Conservation (phyloP, 2,888 invertebrate species). For the Vannuccia rotundouncinata region DNA sequence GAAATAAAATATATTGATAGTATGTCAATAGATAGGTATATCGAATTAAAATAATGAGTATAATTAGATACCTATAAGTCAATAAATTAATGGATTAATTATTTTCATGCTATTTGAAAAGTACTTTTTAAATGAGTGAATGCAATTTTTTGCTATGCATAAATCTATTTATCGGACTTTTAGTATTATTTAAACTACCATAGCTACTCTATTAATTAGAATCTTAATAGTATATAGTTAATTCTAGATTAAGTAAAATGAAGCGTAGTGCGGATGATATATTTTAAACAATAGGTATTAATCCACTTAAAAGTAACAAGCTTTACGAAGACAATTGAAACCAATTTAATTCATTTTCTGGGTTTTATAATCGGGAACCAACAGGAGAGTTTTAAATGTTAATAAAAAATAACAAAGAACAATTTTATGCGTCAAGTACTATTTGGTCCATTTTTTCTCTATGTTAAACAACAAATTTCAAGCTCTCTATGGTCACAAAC, state of each 20-base stretch:
- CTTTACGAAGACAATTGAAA: background rate
- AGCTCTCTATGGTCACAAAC: background rate
- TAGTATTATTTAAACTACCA: background rate
- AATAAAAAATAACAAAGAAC: background rate
- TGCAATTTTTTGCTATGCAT: background rate
- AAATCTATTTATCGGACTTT: background rate
- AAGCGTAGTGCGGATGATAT: background rate
- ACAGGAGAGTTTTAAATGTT: too few relatives aligned
- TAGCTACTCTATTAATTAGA: background rate
- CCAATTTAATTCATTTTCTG: background rate
- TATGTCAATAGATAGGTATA: too few relatives aligned
- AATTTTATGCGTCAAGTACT: background rate
- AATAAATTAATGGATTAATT: background rate
- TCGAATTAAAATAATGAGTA: too few relatives aligned
- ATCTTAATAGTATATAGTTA: background rate
- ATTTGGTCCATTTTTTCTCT: background rate
- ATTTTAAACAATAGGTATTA: background rate
- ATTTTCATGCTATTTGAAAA: background rate
- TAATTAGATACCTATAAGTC: too few relatives aligned
- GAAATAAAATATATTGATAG: too few relatives aligned
- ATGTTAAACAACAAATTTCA: background rate
- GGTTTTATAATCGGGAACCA: background rate
- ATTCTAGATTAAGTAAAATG: background rate
- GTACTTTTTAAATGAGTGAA: background rate
- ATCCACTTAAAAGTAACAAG: background rate